Percentiles rank a stretch among this genome's conserved stretches.
phyloP scores from a whole-genome alignment of 2,113 vertebrate species.

The Aplodontia rufa region DNA sequence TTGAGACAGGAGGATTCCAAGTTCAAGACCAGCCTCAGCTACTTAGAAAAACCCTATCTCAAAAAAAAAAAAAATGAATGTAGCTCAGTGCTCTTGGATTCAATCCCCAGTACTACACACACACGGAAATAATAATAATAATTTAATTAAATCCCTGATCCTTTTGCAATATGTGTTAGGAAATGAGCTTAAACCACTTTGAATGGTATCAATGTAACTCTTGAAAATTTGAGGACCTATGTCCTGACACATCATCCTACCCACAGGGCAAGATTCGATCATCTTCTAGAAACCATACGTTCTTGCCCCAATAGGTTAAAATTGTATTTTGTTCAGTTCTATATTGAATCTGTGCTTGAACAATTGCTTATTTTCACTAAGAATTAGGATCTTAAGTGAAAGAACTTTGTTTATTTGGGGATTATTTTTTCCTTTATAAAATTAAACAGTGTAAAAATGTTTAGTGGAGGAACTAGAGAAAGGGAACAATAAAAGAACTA shows the following conservation, averaged over 20 bases:
- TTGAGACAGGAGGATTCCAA: no score
- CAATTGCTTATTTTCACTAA: not conserved
- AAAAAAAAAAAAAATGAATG: no score
- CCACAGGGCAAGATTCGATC: not conserved
- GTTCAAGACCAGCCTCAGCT: no score
- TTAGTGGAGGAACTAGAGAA: not conserved
- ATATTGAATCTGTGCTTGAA: not conserved
- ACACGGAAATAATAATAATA: no score
- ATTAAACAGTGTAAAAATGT: not conserved
- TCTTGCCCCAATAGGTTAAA: not conserved
- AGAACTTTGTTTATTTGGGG: slow-evolving; percentile 3
- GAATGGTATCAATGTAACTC: not conserved
- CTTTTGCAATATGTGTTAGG: not conserved
- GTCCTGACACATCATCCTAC: not conserved
- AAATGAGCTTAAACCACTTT: not conserved
- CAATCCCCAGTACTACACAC: no score
- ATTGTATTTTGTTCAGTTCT: slow-evolving; percentile 3
- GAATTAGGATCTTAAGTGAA: not conserved
- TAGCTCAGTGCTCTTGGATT: no score
- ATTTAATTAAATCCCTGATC: not conserved
- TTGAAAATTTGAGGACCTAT: not conserved
- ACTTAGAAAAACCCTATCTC: no score
- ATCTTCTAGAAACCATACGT: not conserved
- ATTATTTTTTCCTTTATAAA: slow-evolving; percentile 16
- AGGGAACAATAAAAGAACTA: not conserved